Conservation (phyloP, 2,888 invertebrate species). For the Watsonalla cultraria region DNA sequence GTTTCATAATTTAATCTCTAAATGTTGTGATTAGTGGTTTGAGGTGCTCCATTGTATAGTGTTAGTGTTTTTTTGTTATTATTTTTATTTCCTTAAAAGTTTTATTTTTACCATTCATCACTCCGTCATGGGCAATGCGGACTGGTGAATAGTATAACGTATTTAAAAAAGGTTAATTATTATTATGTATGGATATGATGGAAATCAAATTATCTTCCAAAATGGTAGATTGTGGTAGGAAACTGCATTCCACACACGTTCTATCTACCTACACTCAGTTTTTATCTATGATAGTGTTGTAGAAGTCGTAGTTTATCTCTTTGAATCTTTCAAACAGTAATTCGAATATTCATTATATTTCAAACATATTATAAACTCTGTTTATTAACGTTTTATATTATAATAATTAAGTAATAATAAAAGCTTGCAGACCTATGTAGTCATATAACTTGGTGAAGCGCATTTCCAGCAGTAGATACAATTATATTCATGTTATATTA, state of each 20-base stretch:
- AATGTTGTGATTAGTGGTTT: constrained; percentile 44
- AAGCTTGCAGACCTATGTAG: too few relatives aligned
- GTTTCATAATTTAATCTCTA: constrained; percentile 27
- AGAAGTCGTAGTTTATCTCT: constrained; percentile 6
- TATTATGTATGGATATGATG: constrained; percentile 7
- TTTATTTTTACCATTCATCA: constrained; percentile 52
- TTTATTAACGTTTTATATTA: too few relatives aligned
- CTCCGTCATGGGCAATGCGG: constrained; percentile 76
- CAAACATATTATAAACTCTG: too few relatives aligned
- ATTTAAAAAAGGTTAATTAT: constrained; percentile 3
- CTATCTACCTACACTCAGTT: constrained; percentile 12
- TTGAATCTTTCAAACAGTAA: too few relatives aligned
- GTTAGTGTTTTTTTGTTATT: not conserved
- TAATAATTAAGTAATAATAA: too few relatives aligned
- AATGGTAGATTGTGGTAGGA: constrained; percentile 13
- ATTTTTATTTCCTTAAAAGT: constrained; percentile 5
- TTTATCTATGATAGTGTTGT: constrained; percentile 18
- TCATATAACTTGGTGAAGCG: too few relatives aligned
- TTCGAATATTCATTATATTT: too few relatives aligned
- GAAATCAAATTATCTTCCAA: constrained; percentile 31
- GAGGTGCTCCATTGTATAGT: constrained; percentile 51
- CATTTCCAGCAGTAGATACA: too few relatives aligned
- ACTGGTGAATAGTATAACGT: constrained; percentile 59
- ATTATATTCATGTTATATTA: too few relatives aligned
- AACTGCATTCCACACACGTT: constrained; percentile 30